Evolutionary conservation across 2,797 vertebrate species (phyloP), one percentile per base, ranked within the genome.

Genomic region (Otolemur crassicaudatus): DNA sequence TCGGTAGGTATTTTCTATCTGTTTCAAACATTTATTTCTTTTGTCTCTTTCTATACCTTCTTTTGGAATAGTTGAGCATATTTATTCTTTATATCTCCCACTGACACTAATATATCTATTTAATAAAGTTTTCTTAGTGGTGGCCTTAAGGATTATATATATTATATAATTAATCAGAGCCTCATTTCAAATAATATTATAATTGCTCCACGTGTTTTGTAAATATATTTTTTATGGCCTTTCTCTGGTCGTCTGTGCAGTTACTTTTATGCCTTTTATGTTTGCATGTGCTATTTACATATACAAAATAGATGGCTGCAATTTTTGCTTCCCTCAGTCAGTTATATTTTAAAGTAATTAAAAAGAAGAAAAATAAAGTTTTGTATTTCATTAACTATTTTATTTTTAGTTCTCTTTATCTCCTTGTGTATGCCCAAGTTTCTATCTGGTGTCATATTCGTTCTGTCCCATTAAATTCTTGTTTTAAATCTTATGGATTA

Each of bases 311-410:
- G 5, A 72, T 17, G 27, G 5, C 22, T 88, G n/a, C 1, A 69
- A 29, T 37, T 72, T 94, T 61, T 82, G 9, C 27, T 95, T 82
- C 83, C 31, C 63, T 27, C 31, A 37, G 6, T 43, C 22, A 94
- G 58, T 65, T 95, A 29, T 85, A 93, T 82, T 96, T 85, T 88
- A 85, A 95, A 67, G 6, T 87, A 90, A 94, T 85, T 86, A 83
- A 87, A 75, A 95, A 72, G 16, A 63, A 92, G 23, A 70, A 82
- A 76, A 43, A 61, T 27, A n/a, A 34, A 84, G 27, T 83, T 69
- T 65, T 70, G 20, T 53, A 83, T 69, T 79, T 27, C 20, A 4
- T 85, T 85, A 4, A 77, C 85, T 94, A 56, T 87, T 67, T 73
- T 16, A 53, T 65, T 91, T 84, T 77, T 23, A 56, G 17, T 79